Evolutionary conservation across 2,888 invertebrate species (phyloP).

Genomic region (Dugesia japonica): DNA sequence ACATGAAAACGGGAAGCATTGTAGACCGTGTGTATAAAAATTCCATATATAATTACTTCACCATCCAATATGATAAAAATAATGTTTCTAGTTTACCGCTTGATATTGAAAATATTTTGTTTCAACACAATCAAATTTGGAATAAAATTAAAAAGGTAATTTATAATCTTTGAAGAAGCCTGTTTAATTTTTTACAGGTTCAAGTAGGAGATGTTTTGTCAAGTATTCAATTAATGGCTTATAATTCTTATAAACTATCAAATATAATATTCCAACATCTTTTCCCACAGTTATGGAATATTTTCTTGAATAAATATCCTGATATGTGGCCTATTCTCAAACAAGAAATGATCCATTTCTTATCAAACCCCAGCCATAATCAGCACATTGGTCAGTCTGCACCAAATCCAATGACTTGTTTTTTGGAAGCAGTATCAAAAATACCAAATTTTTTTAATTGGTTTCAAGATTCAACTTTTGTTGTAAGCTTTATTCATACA

Average conservation of each 20-base stretch:
- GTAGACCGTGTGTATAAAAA: background rate
- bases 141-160: background rate
- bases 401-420: background rate
- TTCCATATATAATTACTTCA: background rate
- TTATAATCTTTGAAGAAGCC: background rate
- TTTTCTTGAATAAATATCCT: background rate
- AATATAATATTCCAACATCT: background rate
- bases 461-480: constrained; percentile 1
- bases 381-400: background rate
- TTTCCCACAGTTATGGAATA: background rate
- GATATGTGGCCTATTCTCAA: background rate
- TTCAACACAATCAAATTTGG: background rate
- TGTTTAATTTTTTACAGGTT: background rate
- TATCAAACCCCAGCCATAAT: background rate
- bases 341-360: constrained; percentile 20
- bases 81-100: background rate
- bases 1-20: background rate
- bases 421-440: background rate
- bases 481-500: background rate
- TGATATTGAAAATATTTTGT: background rate
- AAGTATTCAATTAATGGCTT: background rate
- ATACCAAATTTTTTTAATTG: background rate
- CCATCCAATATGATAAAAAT: background rate
- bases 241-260: background rate
- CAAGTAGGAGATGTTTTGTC: background rate